Evolutionary conservation across 1,140 invertebrate species (phyloP), one percentile per base, ranked within the genome.

Genomic region (Caenorhabditis tropicalis): DNA sequence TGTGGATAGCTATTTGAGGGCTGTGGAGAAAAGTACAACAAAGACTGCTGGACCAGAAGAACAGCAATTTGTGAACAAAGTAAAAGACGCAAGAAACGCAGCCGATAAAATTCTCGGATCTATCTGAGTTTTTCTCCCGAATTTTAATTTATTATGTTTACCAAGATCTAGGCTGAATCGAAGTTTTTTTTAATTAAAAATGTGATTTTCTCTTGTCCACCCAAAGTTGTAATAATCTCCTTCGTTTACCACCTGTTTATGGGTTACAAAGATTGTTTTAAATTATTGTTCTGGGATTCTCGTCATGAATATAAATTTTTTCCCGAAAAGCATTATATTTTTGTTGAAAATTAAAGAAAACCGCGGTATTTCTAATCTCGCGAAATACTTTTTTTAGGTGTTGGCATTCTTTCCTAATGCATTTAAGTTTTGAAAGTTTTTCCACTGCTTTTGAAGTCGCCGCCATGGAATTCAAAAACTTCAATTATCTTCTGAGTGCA

Each of bases 231-330:
- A 58, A 51, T 82, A 53, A 43, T 82, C 48, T 48, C 24, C 16
- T 65, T 15, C 53, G 53, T 29, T 31, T 36, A 70, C 51, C 51
- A 82, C 43, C 21, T 70, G 70, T 82, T 74, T 82, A 82, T 82
- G 82, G 82, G 82, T 82, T 46, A 49, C 24, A n/a, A 46, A 19
- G 31, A 36, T 70, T 82, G 39, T 74, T 70, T 74, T 82, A 74
- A 74, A 24, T n/a, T 74, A 43, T 15, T 74, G 43, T 36, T 74
- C 65, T 74, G 65, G 65, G 65, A 74, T 74, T n/a, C 21, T 74
- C 36, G 15, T 43, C 3, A 24, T 74, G 43, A 24, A 74, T 74
- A 74, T 24, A 43, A 24, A n/a, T 10, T 74, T 74, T 33, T 74
- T 46, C 33, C 65, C 9, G 16, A 70, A 70, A n/a, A n/a, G n/a